Evolutionary conservation across 2,888 invertebrate species (phyloP), one percentile per base, ranked within the genome.

Genomic region (Chaetoderma sp.): DNA sequence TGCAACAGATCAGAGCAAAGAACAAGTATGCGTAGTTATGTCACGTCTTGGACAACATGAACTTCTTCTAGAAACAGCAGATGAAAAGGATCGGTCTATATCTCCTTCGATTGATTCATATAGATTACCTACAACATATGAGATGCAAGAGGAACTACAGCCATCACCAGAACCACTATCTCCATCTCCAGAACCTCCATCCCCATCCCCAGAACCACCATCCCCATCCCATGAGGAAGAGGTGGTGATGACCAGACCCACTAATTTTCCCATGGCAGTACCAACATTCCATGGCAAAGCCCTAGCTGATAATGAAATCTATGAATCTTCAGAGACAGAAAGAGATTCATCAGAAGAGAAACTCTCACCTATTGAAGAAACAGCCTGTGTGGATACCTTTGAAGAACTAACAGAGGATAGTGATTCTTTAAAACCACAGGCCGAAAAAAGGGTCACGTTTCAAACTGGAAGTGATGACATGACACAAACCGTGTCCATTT

Each of bases 21-120:
- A 49, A 21, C 73, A 78, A 66, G 78, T 82, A 18, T 79, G 80
- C 4, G 80, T 78, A 62, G 69, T 72, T 45, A 79, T 78, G 66
- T 81, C 82, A 27, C 64, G 80, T 25, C 67, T 77, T 42, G 80
- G 78, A 16, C 80, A 81, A 57, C 77, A 82, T 59, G 80, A 82
- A 66, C 70, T 82, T 5, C 60, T 82, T 25, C 77, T 77, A 60
- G 81, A 82, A 62, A 67, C 73, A 60, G 71, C 72, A 60, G 82
- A 81, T 72, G 81, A 81, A 60, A 74, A 70, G 47, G 82, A 82
- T 44, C 68, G 80, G 23, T 80, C 82, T 33, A 56, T 80, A 30
- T 84, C 84, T 4, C 82, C 83, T 36, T 84, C 84, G 4, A 68
- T 78, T 28, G 82, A 83, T 32, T 78, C 71, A 59, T 83, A 83